Evolutionary conservation across 2,113 vertebrate genomes (phyloP), one percentile per base, ranked within the genome.

Genomic region (Cyanoliseus patagonus): DNA sequence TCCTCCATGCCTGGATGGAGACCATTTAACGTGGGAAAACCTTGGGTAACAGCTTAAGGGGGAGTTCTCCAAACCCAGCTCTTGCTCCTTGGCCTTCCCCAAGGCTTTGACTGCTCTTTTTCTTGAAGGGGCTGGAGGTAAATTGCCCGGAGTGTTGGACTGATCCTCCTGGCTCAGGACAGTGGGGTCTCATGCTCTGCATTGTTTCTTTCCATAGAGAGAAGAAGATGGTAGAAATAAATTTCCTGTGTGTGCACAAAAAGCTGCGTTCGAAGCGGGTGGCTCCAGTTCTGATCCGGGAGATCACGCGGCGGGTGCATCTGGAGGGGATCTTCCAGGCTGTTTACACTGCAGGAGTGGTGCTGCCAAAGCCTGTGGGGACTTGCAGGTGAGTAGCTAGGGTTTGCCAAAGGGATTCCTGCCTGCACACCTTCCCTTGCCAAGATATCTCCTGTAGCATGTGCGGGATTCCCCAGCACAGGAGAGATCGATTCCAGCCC

Each of bases 161-260:
- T 3, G 4, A 37, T 33, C 74, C 63, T 76, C n/a, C 55, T 31
- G 35, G 72, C 59, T 92, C 51, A 72, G 73, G 39, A 15, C 46
- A 24, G 51, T 33, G 3, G 1, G 2, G 25, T 76, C 70, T 88
- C 33, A 42, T 27, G 57, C 49, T 63, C 51, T 94, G 77, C 61
- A 62, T 69, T 66, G 27, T 90, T 91, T 53, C 33, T 57, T 95
- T 47, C 67, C 67, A 64, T 79, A 99, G 99, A 96, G 98, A 99
- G 91, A 99, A 99, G 98, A 99, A 99, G 97, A 99, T 99, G 99
- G 99, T 99, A 53, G 99, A 99, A 98, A 99, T 99, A 92, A 99
- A 99, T 91, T 99, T 99, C 97, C 98, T 99, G 33, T 99, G 99
- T 13, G 99, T 99, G 83, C 99, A 99, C 96, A 99, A 99, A 97